Base-by-base conservation (phyloP, 2,888 invertebrate genomes). In the Oxyscelio sp. region DNA sequence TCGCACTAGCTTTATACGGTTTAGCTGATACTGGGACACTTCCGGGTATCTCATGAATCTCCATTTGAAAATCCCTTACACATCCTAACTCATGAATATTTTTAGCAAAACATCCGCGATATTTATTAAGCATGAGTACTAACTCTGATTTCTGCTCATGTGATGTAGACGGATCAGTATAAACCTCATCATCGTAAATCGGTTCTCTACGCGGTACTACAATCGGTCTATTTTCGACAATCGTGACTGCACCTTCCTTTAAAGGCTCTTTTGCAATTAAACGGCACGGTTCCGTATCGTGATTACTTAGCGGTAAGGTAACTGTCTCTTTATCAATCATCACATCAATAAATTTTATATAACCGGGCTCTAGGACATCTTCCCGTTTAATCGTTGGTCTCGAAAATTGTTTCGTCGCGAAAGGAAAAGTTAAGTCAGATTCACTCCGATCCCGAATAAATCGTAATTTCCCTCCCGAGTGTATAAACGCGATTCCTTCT, bases 131-230 rank as follows among this genome's bases (percentile, higher is more conserved):
- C 6, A 11, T n/a, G 1, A 4, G 8, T 4, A 54, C 5, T 56
- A 56, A n/a, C 34, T 56, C 15, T 2, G 1, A 1, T 56, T 34
- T 56, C 24, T 56, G 56, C 15, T 73, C 80, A 1, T 50, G 13
- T 50, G 87, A 58, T 21, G n/a, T 31, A 1, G 8, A n/a, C 22
- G 54, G 13, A 27, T 54, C 54, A 27, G 21, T n/a, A n/a, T n/a
- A n/a, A n/a, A n/a, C n/a, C n/a, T n/a, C n/a, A n/a, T n/a, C n/a
- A n/a, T n/a, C 31, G 31, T 27, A n/a, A 15, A 54, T 48, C 48
- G 17, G 19, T 17, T 48, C 15, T 48, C 8, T 48, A 19, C 8
- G 15, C 17, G 15, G 2, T 19, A 17, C 48, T 4, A 48, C 17
- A 48, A 19, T 19, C 48, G 48, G 48, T 48, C 17, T 19, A 13